phyloP scores from a whole-genome alignment of 2,113 vertebrate genomes.

The Leptobrachium leishanense region DNA sequence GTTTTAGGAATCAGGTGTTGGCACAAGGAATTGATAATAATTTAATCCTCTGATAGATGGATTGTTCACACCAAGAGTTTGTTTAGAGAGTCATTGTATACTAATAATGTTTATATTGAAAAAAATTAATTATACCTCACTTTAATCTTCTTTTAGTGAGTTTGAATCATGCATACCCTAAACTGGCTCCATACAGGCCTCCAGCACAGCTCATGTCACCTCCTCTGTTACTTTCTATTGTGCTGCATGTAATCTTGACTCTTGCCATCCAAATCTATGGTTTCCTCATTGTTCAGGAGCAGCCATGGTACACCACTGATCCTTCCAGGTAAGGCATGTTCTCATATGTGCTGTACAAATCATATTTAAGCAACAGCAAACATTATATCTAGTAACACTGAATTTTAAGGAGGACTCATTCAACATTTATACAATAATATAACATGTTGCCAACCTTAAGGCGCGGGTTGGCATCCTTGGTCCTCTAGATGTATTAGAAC shows the following conservation, averaged over 20 bases:
- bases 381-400: no score
- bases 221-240: conserved; percentile 71
- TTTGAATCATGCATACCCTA: conserved; percentile 69
- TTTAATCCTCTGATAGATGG: background rate
- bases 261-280: conserved; percentile 65
- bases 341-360: background rate
- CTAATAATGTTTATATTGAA: no score
- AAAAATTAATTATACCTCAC: background rate
- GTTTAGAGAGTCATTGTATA: no score
- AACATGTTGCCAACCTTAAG: no score
- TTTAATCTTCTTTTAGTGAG: conserved; percentile 64
- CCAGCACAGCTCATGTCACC: conserved; percentile 69
- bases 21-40: background rate
- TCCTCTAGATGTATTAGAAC: no score
- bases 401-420: no score
- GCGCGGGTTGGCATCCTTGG: no score
- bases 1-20: no score
- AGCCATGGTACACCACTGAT: conserved; percentile 66
- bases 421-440: no score
- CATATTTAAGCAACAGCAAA: background rate
- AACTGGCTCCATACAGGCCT: conserved; percentile 70
- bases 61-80: no score
- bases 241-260: conserved; percentile 70
- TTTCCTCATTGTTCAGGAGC: conserved; percentile 70
- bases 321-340: conserved; percentile 17